phyloP scores from a whole-genome alignment of 2,888 invertebrate species.

The Apamea epomidion region DNA sequence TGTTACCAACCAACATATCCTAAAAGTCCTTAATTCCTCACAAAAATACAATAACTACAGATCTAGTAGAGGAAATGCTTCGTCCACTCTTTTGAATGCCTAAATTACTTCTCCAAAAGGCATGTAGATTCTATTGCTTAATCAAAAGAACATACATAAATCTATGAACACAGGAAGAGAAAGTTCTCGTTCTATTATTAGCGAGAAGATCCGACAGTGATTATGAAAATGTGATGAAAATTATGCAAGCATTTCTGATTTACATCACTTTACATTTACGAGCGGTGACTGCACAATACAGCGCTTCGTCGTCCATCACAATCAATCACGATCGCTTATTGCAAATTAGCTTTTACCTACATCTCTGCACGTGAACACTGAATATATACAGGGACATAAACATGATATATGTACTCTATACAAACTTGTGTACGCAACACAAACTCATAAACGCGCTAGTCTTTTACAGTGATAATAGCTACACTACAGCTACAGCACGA shows the following conservation, averaged over 20 bases:
- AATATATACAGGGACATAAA: neutral
- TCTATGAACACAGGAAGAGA: conserved; percentile 8
- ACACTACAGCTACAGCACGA: neutral
- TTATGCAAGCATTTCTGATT: conserved; percentile 26
- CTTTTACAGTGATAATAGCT: neutral
- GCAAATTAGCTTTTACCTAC: conserved; percentile 42
- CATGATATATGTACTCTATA: neutral
- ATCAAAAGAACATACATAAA: neutral
- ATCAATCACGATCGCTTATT: conserved; percentile 55
- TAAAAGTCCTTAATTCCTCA: neutral
- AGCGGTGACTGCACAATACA: conserved; percentile 26
- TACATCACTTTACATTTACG: conserved; percentile 35
- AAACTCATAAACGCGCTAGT: conserved; percentile 1
- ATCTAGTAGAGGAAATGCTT: neutral
- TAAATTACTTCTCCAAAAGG: neutral
- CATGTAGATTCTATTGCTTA: neutral
- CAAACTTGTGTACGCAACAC: conserved; percentile 1
- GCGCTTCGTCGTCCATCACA: conserved; percentile 32
- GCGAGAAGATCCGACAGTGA: neutral
- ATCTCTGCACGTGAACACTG: neutral
- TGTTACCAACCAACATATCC: neutral
- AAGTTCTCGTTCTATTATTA: conserved; percentile 9
- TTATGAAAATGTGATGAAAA: conserved; percentile 26
- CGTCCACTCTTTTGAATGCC: neutral
- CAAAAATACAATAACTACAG: neutral